A percentile compares a stretch with the other conserved stretches of the same genome.
phyloP scores from a whole-genome alignment of 35 echinoderm and acorn worm genomes.

The Antedon bifida region DNA sequence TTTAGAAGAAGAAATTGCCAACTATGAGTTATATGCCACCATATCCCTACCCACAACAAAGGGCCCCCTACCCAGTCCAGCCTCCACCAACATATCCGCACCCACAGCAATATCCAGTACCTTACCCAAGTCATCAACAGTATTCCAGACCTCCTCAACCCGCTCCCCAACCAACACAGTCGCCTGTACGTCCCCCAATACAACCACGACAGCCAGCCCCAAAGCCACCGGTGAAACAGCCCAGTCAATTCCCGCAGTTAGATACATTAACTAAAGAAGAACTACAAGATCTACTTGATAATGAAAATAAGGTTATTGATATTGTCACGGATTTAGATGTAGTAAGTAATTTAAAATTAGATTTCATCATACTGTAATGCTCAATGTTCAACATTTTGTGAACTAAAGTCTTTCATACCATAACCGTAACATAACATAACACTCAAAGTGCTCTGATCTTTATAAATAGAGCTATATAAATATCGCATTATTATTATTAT shows the following conservation, averaged over 20 bases:
- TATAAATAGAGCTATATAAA: too few relatives aligned
- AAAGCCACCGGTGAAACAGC: not conserved
- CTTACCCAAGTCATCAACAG: not conserved
- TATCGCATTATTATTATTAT: too few relatives aligned
- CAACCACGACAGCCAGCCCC: not conserved
- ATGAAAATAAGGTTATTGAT: slow-evolving; percentile 12
- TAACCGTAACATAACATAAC: not conserved
- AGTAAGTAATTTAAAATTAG: slow-evolving; percentile 2
- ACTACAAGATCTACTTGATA: slow-evolving; percentile 21
- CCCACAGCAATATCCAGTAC: not conserved
- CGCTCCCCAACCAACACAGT: not conserved
- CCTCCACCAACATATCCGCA: not conserved
- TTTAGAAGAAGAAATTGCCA: too few relatives aligned
- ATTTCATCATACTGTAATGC: not conserved
- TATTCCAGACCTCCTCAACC: not conserved
- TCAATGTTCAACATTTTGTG: not conserved
- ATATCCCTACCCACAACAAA: not conserved
- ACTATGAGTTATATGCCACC: not conserved
- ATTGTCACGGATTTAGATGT: slow-evolving; percentile 25
- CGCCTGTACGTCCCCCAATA: not conserved
- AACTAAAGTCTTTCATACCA: not conserved
- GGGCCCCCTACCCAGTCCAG: not conserved
- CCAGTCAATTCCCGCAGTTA: slow-evolving; percentile 14
- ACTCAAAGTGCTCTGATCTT: too few relatives aligned
- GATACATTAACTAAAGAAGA: slow-evolving; percentile 25